Evolutionary conservation across 2,888 invertebrate species (phyloP), one percentile per base, ranked within the genome.

Genomic region (Mesoligia furuncula): DNA sequence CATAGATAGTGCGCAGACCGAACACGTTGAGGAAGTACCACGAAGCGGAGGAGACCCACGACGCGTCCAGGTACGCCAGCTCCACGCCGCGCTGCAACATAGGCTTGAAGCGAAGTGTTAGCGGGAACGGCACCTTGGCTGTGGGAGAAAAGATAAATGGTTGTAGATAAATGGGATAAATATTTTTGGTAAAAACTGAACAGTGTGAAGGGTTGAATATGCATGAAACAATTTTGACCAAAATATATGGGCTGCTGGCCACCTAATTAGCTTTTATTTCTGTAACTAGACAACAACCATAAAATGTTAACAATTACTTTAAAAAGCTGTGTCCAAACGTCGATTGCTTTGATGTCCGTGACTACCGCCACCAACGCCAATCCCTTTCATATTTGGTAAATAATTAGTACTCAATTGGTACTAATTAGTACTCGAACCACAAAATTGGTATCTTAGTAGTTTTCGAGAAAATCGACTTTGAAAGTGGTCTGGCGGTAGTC

Each of bases 21-120:
- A 99, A 99, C 0, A 99, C 99, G 93, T 99, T 99, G 24, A 99
- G 97, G 95, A 99, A 99, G 96, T 99, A 99, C 99, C 99, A 99
- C 0, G 99, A 99, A 0, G 99, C 99, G 0, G 99, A 99, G 0
- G 99, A 99, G 0, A 99, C 99, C 99, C 99, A 99, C 2, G 99
- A 99, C 8, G 99, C 99, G 95, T 99, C 99, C 80, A 99, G 95
- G 64, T 99, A 99, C 6, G 98, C 98, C 73, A 99, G 97, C 95
- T 99, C 99, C 73, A 99, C 98, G 31, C 99, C 99, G 90, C 99
- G 97, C 96, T 99, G 99, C 88, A 99, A 97, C 99, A 99, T 99
- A 0, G 99, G 99, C 95, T 99, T 99, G 96, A 99, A 99, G 73
- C 99, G 98, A 70, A 99, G 97, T 0, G 99, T 99, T 88, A 99